phyloP scores from a whole-genome alignment of 2,113 vertebrate genomes.

The Blennius ocellaris region DNA sequence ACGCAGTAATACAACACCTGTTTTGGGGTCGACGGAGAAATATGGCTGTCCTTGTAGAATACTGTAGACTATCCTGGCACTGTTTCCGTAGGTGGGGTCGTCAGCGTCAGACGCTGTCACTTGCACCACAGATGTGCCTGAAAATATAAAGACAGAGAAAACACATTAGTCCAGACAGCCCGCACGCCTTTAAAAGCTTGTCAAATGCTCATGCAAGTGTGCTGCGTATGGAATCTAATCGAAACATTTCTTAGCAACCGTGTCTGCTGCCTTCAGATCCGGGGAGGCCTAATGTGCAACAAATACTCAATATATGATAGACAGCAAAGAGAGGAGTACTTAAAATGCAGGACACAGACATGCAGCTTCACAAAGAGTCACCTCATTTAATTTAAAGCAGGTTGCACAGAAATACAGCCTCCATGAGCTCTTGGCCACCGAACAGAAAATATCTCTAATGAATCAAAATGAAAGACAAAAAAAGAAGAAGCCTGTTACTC shows the following conservation, averaged over 20 bases:
- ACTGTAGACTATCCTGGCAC: constrained; percentile 95
- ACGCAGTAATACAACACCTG: constrained; percentile 81
- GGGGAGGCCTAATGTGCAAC: not conserved
- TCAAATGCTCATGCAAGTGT: not conserved
- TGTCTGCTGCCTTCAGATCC: not conserved
- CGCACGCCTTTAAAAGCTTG: not conserved
- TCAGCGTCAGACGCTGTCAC: constrained; percentile 95
- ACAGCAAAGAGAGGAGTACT: not conserved
- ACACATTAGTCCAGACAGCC: not conserved
- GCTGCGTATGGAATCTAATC: no score
- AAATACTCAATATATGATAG: not conserved
- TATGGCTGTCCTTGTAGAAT: constrained; percentile 98
- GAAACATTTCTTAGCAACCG: constrained; percentile 5
- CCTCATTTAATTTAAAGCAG: not conserved
- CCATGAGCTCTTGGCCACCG: not conserved
- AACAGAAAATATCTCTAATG: no score
- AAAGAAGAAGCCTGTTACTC: no score
- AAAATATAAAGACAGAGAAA: constrained; percentile 31
- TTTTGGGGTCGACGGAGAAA: constrained; percentile 97
- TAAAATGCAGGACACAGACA: not conserved
- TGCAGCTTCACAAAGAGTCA: not conserved
- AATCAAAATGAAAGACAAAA: no score
- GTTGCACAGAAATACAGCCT: not conserved
- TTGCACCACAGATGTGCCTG: constrained; percentile 96
- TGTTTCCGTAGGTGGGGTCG: constrained; percentile 97